phyloP scores from a whole-genome alignment of 1,140 invertebrate genomes.

The Elysia chlorotica region DNA sequence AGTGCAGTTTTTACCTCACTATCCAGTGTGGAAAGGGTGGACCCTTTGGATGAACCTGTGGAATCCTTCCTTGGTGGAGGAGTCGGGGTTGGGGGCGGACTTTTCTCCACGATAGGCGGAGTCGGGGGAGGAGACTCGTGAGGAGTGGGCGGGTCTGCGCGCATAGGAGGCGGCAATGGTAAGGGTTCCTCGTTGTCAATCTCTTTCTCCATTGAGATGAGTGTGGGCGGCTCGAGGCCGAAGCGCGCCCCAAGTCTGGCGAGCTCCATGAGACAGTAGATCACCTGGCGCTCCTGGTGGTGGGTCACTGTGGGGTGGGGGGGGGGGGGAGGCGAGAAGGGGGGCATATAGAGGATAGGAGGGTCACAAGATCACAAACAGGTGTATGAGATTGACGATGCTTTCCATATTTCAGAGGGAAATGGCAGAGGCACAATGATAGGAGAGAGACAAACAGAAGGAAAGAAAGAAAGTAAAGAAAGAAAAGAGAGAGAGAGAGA shows the following conservation, averaged over 20 bases:
- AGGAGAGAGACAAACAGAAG: too few species aligned
- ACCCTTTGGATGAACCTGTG: not conserved
- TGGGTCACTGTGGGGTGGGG: slow-evolving; percentile 52
- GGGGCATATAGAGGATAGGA: too few species aligned
- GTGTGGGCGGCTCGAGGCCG: slow-evolving; percentile 88
- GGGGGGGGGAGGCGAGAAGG: not conserved
- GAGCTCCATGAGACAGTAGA: slow-evolving; percentile 88
- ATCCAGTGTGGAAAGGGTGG: not conserved
- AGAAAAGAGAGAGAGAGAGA: too few species aligned
- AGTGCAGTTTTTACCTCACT: not conserved
- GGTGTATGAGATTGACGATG: too few species aligned
- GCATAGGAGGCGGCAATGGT: slow-evolving; percentile 14
- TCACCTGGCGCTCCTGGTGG: slow-evolving; percentile 94
- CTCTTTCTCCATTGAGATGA: slow-evolving; percentile 94
- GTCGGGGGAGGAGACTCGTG: not conserved
- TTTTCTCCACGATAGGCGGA: too few species aligned
- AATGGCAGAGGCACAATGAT: too few species aligned
- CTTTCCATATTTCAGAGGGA: too few species aligned
- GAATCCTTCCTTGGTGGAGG: slow-evolving; percentile 4
- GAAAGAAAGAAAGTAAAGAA: too few species aligned
- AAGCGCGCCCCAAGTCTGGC: slow-evolving; percentile 84
- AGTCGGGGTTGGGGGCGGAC: not conserved
- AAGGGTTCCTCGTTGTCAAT: slow-evolving; percentile 72
- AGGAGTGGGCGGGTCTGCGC: slow-evolving; percentile 17
- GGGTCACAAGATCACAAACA: too few species aligned